Evolutionary conservation across 2,797 vertebrate species (phyloP).

Genomic region (Rousettus madagascariensis): DNA sequence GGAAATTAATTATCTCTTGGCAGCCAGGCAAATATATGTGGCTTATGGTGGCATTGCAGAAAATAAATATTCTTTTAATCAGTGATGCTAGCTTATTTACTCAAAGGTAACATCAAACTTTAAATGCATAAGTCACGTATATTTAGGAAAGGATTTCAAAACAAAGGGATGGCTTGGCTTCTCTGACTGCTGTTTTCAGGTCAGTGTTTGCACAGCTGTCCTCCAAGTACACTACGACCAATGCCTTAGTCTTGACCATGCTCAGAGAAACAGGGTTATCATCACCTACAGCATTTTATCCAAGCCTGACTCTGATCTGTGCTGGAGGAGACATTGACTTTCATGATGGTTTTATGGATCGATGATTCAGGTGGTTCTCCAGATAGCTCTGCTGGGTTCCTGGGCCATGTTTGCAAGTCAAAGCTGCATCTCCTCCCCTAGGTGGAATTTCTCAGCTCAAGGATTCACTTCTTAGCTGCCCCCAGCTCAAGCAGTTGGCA

Average conservation of each 20-base stretch:
- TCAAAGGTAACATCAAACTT: constrained; percentile 78
- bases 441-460: constrained; percentile 75
- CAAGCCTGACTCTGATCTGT: constrained; percentile 76
- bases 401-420: constrained; percentile 81
- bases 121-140: constrained; percentile 65
- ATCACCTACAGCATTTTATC: constrained; percentile 48
- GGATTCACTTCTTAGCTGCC: constrained; percentile 74
- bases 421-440: constrained; percentile 68
- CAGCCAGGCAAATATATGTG: constrained; percentile 73
- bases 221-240: constrained; percentile 64
- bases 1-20: constrained; percentile 83
- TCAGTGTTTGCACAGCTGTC: constrained; percentile 59
- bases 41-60: constrained; percentile 64
- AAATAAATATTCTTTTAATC: constrained; percentile 85
- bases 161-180: constrained; percentile 36
- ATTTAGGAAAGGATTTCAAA: constrained; percentile 72
- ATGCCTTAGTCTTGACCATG: neutral
- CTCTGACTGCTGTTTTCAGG: neutral
- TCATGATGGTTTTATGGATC: constrained; percentile 82
- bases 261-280: constrained; percentile 70
- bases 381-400: constrained; percentile 69
- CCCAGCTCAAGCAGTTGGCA: constrained; percentile 74
- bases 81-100: constrained; percentile 70
- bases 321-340: constrained; percentile 77
- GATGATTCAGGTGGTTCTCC: constrained; percentile 65